phyloP scores from a whole-genome alignment of 2,888 invertebrate genomes.

The Orthosia incerta region DNA sequence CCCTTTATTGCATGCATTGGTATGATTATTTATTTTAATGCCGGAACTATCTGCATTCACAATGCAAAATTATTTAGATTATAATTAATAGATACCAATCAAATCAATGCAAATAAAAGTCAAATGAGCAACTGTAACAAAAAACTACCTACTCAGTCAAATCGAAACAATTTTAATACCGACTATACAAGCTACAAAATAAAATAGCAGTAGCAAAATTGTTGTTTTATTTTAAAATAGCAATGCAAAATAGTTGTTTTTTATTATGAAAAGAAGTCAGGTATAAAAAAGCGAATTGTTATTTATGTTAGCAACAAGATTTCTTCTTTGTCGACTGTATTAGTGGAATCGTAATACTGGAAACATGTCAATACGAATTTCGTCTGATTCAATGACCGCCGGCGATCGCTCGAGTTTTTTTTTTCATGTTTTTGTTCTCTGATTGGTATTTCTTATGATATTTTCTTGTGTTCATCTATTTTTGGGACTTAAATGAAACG shows the following conservation, averaged over 20 bases:
- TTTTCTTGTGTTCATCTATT: conserved; percentile 59
- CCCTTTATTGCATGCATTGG: not conserved
- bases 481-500: conserved; percentile 41
- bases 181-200: conserved; percentile 39
- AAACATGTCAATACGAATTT: conserved; percentile 89
- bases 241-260: conserved; percentile 36
- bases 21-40: too few species aligned
- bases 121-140: not conserved
- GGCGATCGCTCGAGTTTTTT: conserved; percentile 64
- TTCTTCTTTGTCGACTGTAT: conserved; percentile 81
- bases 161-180: conserved; percentile 47
- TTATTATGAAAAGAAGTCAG: conserved; percentile 67
- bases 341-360: conserved; percentile 87
- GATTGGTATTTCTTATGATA: conserved; percentile 61
- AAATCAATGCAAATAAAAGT: conserved; percentile 3
- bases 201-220: conserved; percentile 39
- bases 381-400: conserved; percentile 77
- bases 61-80: not conserved
- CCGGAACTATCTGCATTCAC: not conserved
- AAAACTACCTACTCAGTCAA: conserved; percentile 17
- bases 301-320: conserved; percentile 79
- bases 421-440: conserved; percentile 52
- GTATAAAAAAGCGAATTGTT: conserved; percentile 72
- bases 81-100: not conserved
- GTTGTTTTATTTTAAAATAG: conserved; percentile 48